Percentiles rank a stretch among this genome's conserved stretches.
Conservation (phyloP, 2,113 vertebrate genomes). For the Talpa occidentalis region DNA sequence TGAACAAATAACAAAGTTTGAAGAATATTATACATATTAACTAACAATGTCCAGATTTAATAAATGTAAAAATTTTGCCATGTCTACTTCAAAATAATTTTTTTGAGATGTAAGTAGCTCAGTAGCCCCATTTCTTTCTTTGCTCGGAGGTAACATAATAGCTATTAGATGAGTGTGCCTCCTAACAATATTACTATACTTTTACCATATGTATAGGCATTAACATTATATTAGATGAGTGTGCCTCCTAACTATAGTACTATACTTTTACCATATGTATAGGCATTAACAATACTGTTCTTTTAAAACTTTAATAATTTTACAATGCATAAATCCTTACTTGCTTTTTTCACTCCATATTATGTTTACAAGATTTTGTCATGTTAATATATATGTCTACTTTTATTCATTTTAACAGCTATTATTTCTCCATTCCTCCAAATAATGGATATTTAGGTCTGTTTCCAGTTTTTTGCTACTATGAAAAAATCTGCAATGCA, state of each 20-base stretch:
- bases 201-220: background rate
- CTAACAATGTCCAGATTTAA: background rate
- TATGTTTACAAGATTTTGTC: background rate
- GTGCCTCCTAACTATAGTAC: background rate
- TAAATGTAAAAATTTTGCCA: conserved; percentile 33
- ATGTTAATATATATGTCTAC: background rate
- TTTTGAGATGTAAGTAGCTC: background rate
- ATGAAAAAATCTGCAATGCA: background rate
- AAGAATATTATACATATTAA: background rate
- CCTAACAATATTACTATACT: background rate
- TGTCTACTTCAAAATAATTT: background rate
- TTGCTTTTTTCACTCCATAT: background rate
- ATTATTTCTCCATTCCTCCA: background rate
- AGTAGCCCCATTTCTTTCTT: background rate
- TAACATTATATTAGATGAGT: background rate
- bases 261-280: background rate
- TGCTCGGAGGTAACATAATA: background rate
- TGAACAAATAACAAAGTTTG: conserved; percentile 29
- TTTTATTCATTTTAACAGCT: background rate
- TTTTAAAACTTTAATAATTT: background rate
- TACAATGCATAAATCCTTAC: background rate
- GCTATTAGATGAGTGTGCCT: background rate
- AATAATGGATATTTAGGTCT: background rate
- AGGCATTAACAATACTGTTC: background rate
- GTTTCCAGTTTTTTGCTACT: conserved; percentile 26